Base-by-base conservation (phyloP, 1,140 invertebrate genomes). In the Zaprionus davidi region DNA sequence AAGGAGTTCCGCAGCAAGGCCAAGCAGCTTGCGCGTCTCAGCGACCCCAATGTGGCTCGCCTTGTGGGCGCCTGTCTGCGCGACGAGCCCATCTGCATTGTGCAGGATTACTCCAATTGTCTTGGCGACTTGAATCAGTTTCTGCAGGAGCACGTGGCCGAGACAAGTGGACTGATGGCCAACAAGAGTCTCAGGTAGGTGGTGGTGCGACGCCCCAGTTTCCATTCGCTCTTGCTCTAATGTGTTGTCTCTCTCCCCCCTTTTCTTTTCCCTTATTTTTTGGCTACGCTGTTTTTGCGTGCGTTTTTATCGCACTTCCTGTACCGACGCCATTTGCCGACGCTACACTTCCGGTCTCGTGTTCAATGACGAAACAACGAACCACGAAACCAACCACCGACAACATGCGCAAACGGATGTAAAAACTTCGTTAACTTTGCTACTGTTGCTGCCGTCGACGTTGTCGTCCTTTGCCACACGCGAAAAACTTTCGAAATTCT, bases 31-130 rank as follows among this genome's bases (percentile, higher is more conserved):
- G 95, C 95, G 12, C 94, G 95, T 73, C 94, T 98, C 15, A 94
- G 94, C 75, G 96, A 98, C 93, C 94, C 95, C 15, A 97, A 98
- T 92, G 95, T 98, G 76, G 95, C 96, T 36, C 94, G 94, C 46
- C 93, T 98, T 65, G 94, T 98, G 26, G 97, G 97, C 41, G 96
- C 96, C 64, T 96, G 96, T 76, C 94, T 97, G 79, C 93, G 94
- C 28, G 94, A 96, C 66, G 96, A 97, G 80, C 96, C 96, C 22
- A 94, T 96, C 69, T 95, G 95, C 90, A 93, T 95, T 76, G 94
- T 96, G 60, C 93, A 95, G 76, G 96, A 96, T 92, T 96, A 96
- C 88, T 91, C 84, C 12, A 79, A 91, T 78, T 92, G 95, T 78
- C 93, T 94, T 66, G 96, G 96, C 28, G 96, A 96, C 93, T 93